Base-by-base conservation (phyloP, 1,140 invertebrate genomes). In the Achroia grisella region DNA sequence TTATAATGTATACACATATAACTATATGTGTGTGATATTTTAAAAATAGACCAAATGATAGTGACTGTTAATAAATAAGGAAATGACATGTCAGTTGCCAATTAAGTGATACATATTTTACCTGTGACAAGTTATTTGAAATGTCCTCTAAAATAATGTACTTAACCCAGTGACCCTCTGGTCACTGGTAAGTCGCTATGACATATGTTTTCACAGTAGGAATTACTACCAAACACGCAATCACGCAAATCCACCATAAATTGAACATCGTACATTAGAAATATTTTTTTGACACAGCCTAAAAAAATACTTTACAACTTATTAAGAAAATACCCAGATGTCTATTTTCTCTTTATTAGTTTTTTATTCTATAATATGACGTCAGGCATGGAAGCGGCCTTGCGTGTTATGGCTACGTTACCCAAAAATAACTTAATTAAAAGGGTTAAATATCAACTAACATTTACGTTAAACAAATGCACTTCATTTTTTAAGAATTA, bases 181-280 rank as follows among this genome's bases (percentile, higher is more conserved):
- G 47, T 56, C 44, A 52, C 52, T 44, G 54, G 53, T 67, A 71
- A 65, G 44, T 53, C 59, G 23, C 44, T 69, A 71, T 73, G 71
- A 78, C 70, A 78, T 71, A 75, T 78, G 71, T 73, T 64, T 75
- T 66, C 59, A 64, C 57, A 53, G 57, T 56, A 56, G 42, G 62
- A 71, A 75, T 54, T 41, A 54, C 59, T 40, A 37, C 52, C 15
- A 13, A 31, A 48, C 55, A 57, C 52, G 44, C 44, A 49, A 54
- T 47, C 69, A 72, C 62, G 72, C 68, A 30, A 71, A 56, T 48
- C 31, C 10, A 11, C 48, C 62, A 67, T 72, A 72, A 75, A 68
- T 71, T 66, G 39, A 60, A 42, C 32, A 45, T 42, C 58, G 53
- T 36, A 56, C 50, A 52, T 48, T 49, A 33, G 36, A 41, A 34